Evolutionary conservation across 2,113 vertebrate species (phyloP), one percentile per base, ranked within the genome.

Genomic region (Mustelus asterias): DNA sequence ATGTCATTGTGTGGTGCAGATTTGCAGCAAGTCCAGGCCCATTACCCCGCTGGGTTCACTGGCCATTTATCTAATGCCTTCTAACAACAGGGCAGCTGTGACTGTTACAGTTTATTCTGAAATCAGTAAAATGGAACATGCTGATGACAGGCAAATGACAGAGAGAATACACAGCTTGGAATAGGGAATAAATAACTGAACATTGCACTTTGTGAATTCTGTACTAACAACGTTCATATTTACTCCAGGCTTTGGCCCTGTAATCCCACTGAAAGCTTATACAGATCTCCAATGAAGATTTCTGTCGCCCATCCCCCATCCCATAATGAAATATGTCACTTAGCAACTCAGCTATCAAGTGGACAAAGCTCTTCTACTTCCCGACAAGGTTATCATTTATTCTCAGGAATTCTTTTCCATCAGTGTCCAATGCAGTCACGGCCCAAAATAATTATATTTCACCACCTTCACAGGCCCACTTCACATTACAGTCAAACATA

Each of bases 381-480:
- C 72, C 33, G 44, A 76, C 69, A 72, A 95, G 67, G 41, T 41
- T 72, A 69, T 95, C 69, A 95, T 54, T 95, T 54, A 24, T 95
- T 72, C 22, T 54, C 41, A 54, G 24, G 93, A 29, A 93, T 48
- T 54, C 72, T 72, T 94, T 70, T 94, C 65, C 37, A 41, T 94
- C 37, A 94, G 65, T 13, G 20, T 94, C 93, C 93, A 14, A 24
- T 26, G 26, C 24, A 95, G 67, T 95, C 93, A 54, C 6, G 44
- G 94, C 9, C 69, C 69, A 76, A 48, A 72, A 93, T 95, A 72
- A 72, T 95, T 95, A 95, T 54, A 95, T 95, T 95, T 76, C 94
- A 72, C 48, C 94, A 95, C 69, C 69, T 72, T 95, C 67, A 48
- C 94, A 44, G 94, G 14, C 44, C 63, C 22, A 95, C 22, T 95